phyloP scores from a whole-genome alignment of 2,113 vertebrate species.

The Trochalopteron elliotii region DNA sequence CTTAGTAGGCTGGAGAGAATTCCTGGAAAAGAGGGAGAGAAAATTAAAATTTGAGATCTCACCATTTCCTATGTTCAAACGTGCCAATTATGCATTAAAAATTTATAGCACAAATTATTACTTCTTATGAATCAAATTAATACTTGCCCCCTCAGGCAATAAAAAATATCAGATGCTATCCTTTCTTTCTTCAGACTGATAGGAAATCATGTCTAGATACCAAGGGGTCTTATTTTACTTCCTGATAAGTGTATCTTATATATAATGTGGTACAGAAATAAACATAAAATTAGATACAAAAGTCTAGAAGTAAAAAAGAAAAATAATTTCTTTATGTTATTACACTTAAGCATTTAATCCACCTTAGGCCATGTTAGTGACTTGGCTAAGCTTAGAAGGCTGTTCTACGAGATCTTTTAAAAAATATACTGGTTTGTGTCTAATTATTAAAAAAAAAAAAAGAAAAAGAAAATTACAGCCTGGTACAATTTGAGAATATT shows the following conservation, averaged over 20 bases:
- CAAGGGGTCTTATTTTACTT: neutral
- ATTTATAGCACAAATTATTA: neutral
- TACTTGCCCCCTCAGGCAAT: neutral
- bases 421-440: neutral
- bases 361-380: neutral
- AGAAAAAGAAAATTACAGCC: neutral
- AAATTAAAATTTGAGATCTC: neutral
- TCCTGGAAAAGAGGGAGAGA: neutral
- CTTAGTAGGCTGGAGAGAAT: neutral
- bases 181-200: neutral
- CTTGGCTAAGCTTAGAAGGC: neutral
- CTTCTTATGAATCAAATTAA: conserved; percentile 5
- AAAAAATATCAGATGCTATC: neutral
- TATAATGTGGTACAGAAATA: neutral
- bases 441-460: neutral
- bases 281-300: neutral
- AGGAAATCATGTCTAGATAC: neutral
- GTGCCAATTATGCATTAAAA: neutral
- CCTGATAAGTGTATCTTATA: neutral
- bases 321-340: neutral
- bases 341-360: neutral
- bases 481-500: neutral
- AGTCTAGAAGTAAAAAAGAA: neutral
- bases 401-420: neutral
- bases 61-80: neutral